Base-by-base conservation (phyloP, 2,888 invertebrate genomes). In the Xylota segnis region DNA sequence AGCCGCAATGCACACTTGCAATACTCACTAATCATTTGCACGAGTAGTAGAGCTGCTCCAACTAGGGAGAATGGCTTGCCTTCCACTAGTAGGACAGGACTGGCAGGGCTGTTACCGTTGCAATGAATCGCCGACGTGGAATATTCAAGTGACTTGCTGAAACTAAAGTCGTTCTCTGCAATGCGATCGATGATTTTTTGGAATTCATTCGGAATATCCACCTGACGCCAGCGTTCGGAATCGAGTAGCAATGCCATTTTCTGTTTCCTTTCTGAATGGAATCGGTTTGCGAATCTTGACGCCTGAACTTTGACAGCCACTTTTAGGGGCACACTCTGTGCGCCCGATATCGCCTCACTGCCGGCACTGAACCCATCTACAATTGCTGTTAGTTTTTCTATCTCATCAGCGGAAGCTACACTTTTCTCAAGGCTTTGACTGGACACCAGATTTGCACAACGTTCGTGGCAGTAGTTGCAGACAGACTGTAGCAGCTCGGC, bases 11-110 rank as follows among this genome's bases (percentile, higher is more conserved):
- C 95, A 90, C 96, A 94, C 90, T 95, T 95, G 93, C 98, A 98
- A 91, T 99, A 99, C 92, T 99, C 98, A 84, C 97, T 95, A 88
- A 98, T 94, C 93, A 98, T 96, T 92, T 97, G 96, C 76, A 99
- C 94, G 87, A 99, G 94, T 89, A 98, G 94, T 88, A 99, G 93
- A 27, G 96, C 97, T 37, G 98, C 96, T 40, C 96, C 95, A 23
- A 96, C 96, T 50, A 97, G 95, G 12, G 96, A 95, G 92, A 94
- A 97, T 71, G 95, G 95, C 91, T 97, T 96, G 87, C 95, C 94
- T 68, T 95, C 95, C 40, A 96, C 94, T 70, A 94, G 89, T 78
- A 96, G 93, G 88, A 93, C 94, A 66, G 94, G 94, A 79, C 93
- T 93, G 83, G 94, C 93, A 86, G 93, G 92, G 94, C 74, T 72